phyloP scores from a whole-genome alignment of 2,888 invertebrate species.

The Branchellion lobata region DNA sequence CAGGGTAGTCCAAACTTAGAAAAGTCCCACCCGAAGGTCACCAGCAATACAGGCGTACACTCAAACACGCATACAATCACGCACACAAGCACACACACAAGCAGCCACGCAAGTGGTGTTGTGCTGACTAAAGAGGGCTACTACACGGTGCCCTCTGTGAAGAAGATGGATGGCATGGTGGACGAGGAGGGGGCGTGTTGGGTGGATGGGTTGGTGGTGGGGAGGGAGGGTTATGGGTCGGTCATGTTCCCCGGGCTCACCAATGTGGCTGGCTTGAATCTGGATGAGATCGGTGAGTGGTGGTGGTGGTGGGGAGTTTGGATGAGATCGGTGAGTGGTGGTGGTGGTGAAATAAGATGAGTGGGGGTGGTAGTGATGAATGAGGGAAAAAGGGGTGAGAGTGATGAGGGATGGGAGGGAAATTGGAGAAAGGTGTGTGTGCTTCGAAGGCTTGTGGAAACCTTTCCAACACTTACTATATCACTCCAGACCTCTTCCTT shows the following conservation, averaged over 20 bases:
- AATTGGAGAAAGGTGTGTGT: too few relatives aligned
- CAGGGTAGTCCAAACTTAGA: too few relatives aligned
- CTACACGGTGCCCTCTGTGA: slow-evolving; percentile 82
- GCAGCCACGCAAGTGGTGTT: neutral
- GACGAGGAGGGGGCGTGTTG: slow-evolving; percentile 75
- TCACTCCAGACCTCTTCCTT: too few relatives aligned
- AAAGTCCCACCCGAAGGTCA: too few relatives aligned
- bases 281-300: slow-evolving; percentile 77
- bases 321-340: neutral
- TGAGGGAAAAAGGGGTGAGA: too few relatives aligned
- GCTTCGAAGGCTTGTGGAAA: too few relatives aligned
- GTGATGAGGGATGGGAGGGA: too few relatives aligned
- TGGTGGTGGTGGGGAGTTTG: neutral
- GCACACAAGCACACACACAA: neutral
- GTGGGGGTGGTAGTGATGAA: too few relatives aligned
- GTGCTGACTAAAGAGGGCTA: slow-evolving; percentile 67
- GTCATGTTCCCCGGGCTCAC: slow-evolving; percentile 80
- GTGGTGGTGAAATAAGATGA: neutral
- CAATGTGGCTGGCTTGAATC: slow-evolving; percentile 79
- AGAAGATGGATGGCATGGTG: slow-evolving; percentile 71
- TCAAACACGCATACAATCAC: too few relatives aligned
- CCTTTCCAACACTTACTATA: too few relatives aligned
- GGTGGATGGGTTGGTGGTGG: slow-evolving; percentile 83
- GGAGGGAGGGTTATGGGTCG: slow-evolving; percentile 85
- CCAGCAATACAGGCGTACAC: too few relatives aligned